Evolutionary conservation across 2,888 invertebrate genomes (phyloP).

Genomic region (Deilephila porcellus): DNA sequence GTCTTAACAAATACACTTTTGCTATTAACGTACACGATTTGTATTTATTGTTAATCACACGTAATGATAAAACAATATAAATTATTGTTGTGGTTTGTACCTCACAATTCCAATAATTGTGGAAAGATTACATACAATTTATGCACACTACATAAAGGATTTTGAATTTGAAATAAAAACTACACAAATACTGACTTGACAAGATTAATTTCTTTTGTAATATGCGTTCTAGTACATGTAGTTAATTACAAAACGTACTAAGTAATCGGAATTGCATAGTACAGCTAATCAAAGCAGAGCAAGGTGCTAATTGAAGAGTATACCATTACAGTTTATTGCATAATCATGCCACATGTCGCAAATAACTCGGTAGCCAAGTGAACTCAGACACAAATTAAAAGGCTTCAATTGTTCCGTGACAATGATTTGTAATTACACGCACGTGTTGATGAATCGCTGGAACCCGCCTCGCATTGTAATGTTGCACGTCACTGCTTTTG

Average conservation of each 20-base stretch:
- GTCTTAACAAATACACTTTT: not conserved
- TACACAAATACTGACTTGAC: no score
- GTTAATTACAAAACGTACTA: no score
- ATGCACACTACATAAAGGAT: no score
- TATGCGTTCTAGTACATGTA: no score
- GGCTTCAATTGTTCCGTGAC: constrained; percentile 18
- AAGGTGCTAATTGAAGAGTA: not conserved
- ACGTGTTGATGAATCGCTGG: constrained; percentile 29
- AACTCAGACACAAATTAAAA: not conserved
- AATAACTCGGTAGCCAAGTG: constrained; percentile 1
- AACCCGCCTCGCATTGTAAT: constrained; percentile 28
- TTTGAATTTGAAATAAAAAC: no score
- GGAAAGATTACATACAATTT: not conserved
- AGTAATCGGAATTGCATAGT: not conserved
- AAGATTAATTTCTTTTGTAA: no score
- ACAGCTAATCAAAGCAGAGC: not conserved
- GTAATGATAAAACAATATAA: not conserved
- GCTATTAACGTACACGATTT: not conserved
- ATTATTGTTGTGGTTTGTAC: not conserved
- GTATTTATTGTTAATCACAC: not conserved
- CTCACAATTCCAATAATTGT: not conserved
- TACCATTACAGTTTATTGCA: not conserved
- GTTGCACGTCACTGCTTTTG: constrained; percentile 18
- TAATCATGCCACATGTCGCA: not conserved
- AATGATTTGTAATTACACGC: constrained; percentile 22